Evolutionary conservation across 2,113 vertebrate species (phyloP).

Genomic region (Trematomus loennbergii): DNA sequence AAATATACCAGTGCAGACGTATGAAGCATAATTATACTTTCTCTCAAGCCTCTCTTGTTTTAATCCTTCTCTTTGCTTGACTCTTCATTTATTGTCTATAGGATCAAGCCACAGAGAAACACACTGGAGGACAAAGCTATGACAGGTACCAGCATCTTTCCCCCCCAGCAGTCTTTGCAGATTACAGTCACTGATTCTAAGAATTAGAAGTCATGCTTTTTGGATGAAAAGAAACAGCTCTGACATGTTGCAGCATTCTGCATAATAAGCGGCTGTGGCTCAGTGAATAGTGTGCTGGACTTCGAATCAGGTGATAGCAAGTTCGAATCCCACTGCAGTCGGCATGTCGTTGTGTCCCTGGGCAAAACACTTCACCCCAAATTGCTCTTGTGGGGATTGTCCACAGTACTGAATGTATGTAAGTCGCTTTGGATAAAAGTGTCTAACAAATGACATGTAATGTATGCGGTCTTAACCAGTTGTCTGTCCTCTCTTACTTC

Average conservation of each 20-base stretch:
- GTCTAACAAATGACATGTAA: too few relatives aligned
- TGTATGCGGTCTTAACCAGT: background rate
- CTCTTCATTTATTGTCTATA: constrained; percentile 72
- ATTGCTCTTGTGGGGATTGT: too few relatives aligned
- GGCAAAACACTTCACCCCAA: too few relatives aligned
- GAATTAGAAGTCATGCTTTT: background rate
- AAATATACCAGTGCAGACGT: background rate
- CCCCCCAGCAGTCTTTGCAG: background rate
- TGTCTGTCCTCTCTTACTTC: background rate
- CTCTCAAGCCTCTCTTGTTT: background rate
- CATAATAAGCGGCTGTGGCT: background rate
- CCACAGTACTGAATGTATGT: too few relatives aligned
- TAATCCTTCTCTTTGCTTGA: constrained; percentile 21
- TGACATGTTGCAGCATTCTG: background rate
- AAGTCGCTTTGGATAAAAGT: too few relatives aligned
- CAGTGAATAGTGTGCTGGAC: too few relatives aligned
- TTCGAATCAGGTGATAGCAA: too few relatives aligned
- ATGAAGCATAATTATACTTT: background rate
- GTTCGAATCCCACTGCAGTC: too few relatives aligned
- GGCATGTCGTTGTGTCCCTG: too few relatives aligned
- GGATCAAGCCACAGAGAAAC: constrained; percentile 86
- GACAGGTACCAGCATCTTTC: constrained; percentile 88
- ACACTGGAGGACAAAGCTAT: constrained; percentile 84
- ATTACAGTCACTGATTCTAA: background rate
- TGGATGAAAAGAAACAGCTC: background rate